phyloP scores from a whole-genome alignment of 2,113 vertebrate species.

The Sander vitreus region DNA sequence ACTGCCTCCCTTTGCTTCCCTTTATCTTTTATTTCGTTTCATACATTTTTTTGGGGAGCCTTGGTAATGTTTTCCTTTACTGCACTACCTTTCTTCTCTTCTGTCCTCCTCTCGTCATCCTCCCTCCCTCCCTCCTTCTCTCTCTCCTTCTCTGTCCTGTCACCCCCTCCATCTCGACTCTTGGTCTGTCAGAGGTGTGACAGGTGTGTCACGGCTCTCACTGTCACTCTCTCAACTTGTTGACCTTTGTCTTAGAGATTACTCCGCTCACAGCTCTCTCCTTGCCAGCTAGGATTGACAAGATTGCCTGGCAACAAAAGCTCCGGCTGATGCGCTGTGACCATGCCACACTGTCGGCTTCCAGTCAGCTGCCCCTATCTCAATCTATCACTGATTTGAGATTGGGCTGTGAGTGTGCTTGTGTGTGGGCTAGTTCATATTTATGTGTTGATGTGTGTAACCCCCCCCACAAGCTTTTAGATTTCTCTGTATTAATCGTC shows the following conservation, averaged over 20 bases:
- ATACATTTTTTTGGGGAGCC: slow-evolving; percentile 45
- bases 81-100: slow-evolving; percentile 35
- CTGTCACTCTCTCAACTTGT: slow-evolving; percentile 76
- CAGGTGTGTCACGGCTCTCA: slow-evolving; percentile 79
- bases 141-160: slow-evolving; percentile 34
- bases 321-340: slow-evolving; percentile 71
- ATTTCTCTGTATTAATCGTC: slow-evolving; percentile 49
- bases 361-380: slow-evolving; percentile 55
- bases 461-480: slow-evolving; percentile 9
- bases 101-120: background rate
- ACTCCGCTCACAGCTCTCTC: slow-evolving; percentile 60
- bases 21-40: slow-evolving; percentile 60
- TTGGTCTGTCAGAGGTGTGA: slow-evolving; percentile 67
- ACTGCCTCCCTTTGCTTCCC: slow-evolving; percentile 58
- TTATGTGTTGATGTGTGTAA: slow-evolving; percentile 3
- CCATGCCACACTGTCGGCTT: slow-evolving; percentile 60
- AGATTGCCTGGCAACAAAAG: slow-evolving; percentile 75
- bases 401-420: slow-evolving; percentile 32
- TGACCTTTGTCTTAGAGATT: slow-evolving; percentile 82
- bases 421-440: slow-evolving; percentile 30
- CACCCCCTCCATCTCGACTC: slow-evolving; percentile 46
- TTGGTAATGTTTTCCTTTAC: slow-evolving; percentile 56
- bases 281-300: slow-evolving; percentile 68
- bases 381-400: slow-evolving; percentile 47
- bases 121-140: background rate